Percentiles rank a stretch among this genome's conserved stretches.
Conservation (phyloP, 2,888 invertebrate species). For the Conops quadrifasciatus region DNA sequence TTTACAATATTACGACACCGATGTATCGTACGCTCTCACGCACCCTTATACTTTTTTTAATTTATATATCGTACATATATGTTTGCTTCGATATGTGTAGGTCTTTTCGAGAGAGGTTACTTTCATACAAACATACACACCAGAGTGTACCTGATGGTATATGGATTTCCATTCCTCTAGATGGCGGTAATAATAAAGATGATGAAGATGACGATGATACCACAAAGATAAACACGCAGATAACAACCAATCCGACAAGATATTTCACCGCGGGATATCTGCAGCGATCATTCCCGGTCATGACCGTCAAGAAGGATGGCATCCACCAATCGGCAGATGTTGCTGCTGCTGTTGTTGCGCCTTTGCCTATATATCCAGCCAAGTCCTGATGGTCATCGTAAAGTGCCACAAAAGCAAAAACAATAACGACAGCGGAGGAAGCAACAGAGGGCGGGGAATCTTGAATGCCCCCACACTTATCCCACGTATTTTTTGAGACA, state of each 20-base stretch:
- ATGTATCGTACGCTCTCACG: no score
- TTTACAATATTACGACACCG: no score
- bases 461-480: no score
- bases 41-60: no score
- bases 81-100: no score
- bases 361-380: not conserved
- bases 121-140: no score
- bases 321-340: no score
- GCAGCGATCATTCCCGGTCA: slow-evolving; percentile 16
- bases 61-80: no score
- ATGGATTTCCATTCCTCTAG: not conserved
- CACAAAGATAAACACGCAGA: slow-evolving; percentile 34
- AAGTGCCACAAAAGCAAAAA: slow-evolving; percentile 19
- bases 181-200: slow-evolving; percentile 33
- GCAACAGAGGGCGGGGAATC: no score
- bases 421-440: slow-evolving; percentile 7
- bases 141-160: not conserved
- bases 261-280: slow-evolving; percentile 34
- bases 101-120: no score
- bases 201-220: slow-evolving; percentile 34
- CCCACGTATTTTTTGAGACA: slow-evolving; percentile 26
- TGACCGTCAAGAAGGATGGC: no score
- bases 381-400: slow-evolving; percentile 3
- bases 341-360: not conserved
- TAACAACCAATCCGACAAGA: slow-evolving; percentile 35